phyloP scores from a whole-genome alignment of 1,140 invertebrate species.

The Brachionus manjavacas region DNA sequence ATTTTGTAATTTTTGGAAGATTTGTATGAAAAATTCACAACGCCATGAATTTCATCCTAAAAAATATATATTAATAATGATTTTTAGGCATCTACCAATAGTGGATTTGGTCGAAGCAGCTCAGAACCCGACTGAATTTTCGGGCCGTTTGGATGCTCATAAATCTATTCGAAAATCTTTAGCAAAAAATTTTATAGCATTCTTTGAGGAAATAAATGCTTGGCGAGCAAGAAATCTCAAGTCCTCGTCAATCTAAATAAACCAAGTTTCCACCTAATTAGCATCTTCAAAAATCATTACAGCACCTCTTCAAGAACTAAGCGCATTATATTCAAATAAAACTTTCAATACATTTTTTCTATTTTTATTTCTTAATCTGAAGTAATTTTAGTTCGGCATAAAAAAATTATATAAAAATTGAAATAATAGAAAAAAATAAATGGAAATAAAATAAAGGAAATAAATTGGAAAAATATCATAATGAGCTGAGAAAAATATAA shows the following conservation, averaged over 20 bases:
- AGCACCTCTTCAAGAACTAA: too few species aligned
- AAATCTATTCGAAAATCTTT: neutral
- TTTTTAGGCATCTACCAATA: slow-evolving; percentile 11
- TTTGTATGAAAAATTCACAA: too few species aligned
- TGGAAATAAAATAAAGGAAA: too few species aligned
- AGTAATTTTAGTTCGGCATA: too few species aligned
- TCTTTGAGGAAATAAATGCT: slow-evolving; percentile 3
- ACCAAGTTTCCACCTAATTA: neutral
- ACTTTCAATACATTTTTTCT: too few species aligned
- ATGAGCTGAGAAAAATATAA: too few species aligned
- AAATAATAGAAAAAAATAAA: too few species aligned
- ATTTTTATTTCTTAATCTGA: too few species aligned
- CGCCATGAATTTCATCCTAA: neutral
- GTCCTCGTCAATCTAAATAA: neutral
- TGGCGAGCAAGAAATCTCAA: neutral
- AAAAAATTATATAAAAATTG: too few species aligned
- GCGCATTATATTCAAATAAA: neutral
- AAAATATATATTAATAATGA: neutral
- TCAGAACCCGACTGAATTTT: neutral
- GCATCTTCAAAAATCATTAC: too few species aligned
- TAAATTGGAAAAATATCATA: too few species aligned
- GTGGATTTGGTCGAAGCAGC: neutral
- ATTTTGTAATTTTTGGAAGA: too few species aligned
- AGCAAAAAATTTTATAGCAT: neutral
- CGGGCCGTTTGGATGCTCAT: neutral